Evolutionary conservation across 2,888 invertebrate species (phyloP), one percentile per base, ranked within the genome.

Genomic region (Eilema depressum): DNA sequence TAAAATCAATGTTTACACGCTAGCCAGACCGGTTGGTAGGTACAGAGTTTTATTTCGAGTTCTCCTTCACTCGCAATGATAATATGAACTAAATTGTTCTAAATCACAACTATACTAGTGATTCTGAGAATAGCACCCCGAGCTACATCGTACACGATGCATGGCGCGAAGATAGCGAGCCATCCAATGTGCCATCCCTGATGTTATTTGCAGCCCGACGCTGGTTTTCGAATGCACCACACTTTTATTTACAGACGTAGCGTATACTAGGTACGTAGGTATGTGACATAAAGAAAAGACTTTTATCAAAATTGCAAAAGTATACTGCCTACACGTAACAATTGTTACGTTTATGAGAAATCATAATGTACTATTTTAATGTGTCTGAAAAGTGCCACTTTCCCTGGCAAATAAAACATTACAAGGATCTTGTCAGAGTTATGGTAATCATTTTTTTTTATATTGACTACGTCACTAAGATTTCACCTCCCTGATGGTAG

Each of bases 141-240:
- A 68, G 78, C 73, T 73, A 60, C 63, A 71, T 73, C 68, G 63
- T 30, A 67, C 63, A 53, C 78, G 76, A 74, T 71, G 73, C 53
- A 53, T 53, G 53, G 72, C 68, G 66, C 66, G 66, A 57, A 47
- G 28, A 77, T 79, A 77, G 71, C 70, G 71, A 56, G 69, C 72
- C 37, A n/a, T 72, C 73, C 81, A 72, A 72, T 72, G 73, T 75
- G 68, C 61, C 71, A 70, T 70, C 62, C 61, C 68, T 76, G 71
- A 82, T 80, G 67, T 80, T 53, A 53, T 47, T 47, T 53, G 53
- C 53, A 53, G 53, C 53, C 53, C 53, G 53, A n/a, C 10, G 53
- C 10, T n/a, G 53, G 53, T 20, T 53, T 8, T 53, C 53, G 53
- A 53, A 53, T 53, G 53, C 53, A 53, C 53, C 53, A n/a, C 23